A percentile compares a stretch with the other conserved stretches of the same genome.
phyloP scores from a whole-genome alignment of 2,113 vertebrate genomes.

The Zosterops lateralis region DNA sequence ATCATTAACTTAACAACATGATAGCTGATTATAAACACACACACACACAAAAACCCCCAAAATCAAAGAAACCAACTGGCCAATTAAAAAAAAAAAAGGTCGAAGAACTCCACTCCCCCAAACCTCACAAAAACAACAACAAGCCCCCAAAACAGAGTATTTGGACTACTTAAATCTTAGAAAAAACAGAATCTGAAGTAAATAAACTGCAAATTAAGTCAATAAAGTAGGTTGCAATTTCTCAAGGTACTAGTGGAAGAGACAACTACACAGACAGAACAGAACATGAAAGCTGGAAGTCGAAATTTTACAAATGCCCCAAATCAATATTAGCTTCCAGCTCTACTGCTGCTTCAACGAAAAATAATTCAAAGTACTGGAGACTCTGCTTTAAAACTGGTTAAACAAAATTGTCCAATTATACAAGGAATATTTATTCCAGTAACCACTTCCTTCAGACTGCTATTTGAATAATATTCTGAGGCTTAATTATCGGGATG shows the following conservation, averaged over 20 bases:
- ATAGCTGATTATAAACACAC: not conserved
- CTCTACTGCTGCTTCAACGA: not conserved
- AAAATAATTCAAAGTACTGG: not conserved
- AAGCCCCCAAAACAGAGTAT: not conserved
- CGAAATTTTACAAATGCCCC: not conserved
- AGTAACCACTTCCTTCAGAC: not conserved
- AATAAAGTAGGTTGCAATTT: not conserved
- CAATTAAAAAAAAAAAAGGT: not conserved
- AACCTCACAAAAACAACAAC: not conserved
- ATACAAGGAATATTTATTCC: not conserved
- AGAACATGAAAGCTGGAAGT: not conserved
- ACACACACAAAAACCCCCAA: not conserved
- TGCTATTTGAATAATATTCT: not conserved
- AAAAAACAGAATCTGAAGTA: not conserved
- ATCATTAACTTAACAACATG: not conserved
- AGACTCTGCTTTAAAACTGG: not conserved
- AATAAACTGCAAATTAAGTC: not conserved
- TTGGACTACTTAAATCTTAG: not conserved
- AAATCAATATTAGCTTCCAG: not conserved
- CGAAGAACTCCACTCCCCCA: accelerated
- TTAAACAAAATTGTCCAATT: not conserved
- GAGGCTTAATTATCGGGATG: not conserved
- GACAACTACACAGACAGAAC: not conserved
- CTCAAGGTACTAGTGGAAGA: not conserved
- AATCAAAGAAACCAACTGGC: not conserved